Evolutionary conservation across 2,797 vertebrate genomes (phyloP), one percentile per base, ranked within the genome.

Genomic region (Aphelocoma californica): DNA sequence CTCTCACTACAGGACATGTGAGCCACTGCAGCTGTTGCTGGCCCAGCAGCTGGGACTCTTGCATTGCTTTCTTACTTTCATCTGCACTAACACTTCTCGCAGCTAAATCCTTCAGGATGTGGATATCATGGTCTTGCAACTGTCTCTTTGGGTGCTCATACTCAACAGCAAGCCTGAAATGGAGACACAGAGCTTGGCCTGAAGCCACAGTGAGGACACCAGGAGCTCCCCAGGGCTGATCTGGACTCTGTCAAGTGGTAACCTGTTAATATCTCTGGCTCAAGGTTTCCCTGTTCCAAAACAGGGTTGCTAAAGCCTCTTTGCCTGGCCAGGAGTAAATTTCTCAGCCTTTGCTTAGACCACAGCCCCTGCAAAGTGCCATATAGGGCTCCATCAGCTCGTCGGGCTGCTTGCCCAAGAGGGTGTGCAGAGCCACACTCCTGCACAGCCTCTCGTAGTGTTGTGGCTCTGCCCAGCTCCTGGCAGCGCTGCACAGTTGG

Each of bases 1-100:
- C 60, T 89, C 61, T 71, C 7, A 4, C 47, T 69, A 32, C 31
- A 66, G 75, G 45, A 82, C 32, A 4, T 11, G 8, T 18, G 44
- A 92, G 79, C 73, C 5, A 8, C 72, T 51, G 4, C 70, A 58
- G 92, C 85, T 96, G 82, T 21, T 94, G 92, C 92, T 97, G 93
- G 92, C 65, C 78, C 90, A 83, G 53, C 81, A 93, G 88, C 88
- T 82, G 75, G 48, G 53, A 65, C 57, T 88, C 62, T 66, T 58
- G 19, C 3, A 2, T 56, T 12, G 4, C 6, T 87, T 62, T 79
- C 88, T 53, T 3, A 32, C 21, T 71, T 92, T 65, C 13, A 24
- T 40, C 75, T 81, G 31, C 56, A 61, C 28, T 78, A 81, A 71
- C 25, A 7, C 6, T 80, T n/a, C 34, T 86, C 82, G 40, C 32